Conservation (phyloP, 2,888 invertebrate genomes). For the Pyrrhia umbra region DNA sequence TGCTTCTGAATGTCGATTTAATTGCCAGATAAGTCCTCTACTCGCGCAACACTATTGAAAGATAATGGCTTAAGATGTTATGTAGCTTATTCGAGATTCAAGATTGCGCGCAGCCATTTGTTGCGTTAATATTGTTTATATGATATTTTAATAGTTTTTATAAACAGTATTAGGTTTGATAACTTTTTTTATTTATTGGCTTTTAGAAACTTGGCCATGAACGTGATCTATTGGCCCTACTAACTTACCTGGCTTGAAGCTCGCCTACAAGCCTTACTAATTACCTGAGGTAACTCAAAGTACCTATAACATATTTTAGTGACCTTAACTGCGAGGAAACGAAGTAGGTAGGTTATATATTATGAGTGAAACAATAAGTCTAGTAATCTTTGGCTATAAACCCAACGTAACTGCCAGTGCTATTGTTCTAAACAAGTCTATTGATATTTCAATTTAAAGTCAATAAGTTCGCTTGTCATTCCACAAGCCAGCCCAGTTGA, state of each 20-base stretch:
- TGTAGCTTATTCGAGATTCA: conserved; percentile 82
- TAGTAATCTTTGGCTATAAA: background rate
- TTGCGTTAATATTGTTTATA: conserved; percentile 62
- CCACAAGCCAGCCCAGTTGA: conserved; percentile 27
- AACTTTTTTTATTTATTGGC: background rate
- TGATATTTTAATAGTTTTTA: conserved; percentile 52
- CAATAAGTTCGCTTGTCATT: conserved; percentile 32
- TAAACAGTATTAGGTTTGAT: background rate
- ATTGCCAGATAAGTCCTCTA: conserved; percentile 88
- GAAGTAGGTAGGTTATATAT: no score
- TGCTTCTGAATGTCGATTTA: conserved; percentile 90
- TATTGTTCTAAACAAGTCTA: background rate
- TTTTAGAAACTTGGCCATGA: background rate
- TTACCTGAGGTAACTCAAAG: no score
- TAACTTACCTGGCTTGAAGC: no score
- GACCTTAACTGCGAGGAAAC: no score
- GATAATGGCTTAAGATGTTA: conserved; percentile 88
- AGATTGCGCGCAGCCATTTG: conserved; percentile 66
- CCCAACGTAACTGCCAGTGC: background rate
- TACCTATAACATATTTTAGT: no score
- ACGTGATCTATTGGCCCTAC: no score
- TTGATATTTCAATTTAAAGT: conserved; percentile 41
- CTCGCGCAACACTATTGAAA: conserved; percentile 85
- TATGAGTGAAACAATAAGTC: background rate
- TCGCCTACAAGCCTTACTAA: no score